These are phyloP conservation scores for Popillia japonica DNA, from an alignment of 1,140 invertebrate genomes.

Conservation along the genomic window DNA sequence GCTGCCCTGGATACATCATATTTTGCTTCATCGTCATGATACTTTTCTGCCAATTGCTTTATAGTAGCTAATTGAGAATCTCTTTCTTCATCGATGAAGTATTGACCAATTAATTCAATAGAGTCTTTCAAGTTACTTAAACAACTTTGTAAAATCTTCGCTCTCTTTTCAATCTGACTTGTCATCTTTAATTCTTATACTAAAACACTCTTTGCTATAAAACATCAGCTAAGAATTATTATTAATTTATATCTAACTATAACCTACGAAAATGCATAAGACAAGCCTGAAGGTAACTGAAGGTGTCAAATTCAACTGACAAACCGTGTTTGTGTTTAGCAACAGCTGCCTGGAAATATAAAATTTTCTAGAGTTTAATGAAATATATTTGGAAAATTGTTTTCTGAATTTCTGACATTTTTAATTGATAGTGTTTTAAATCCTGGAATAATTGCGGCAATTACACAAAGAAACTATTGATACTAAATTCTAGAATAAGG, in stretches of 20 bases:
- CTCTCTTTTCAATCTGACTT: not conserved
- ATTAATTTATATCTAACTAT: not conserved
- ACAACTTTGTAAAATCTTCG: constrained; percentile 44
- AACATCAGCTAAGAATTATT: not conserved
- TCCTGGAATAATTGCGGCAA: too few relatives aligned
- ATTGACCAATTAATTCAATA: constrained; percentile 48
- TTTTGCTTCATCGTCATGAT: constrained; percentile 45
- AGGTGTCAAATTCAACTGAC: too few relatives aligned
- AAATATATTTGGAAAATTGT: too few relatives aligned
- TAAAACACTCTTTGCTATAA: not conserved
- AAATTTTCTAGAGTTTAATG: not conserved
- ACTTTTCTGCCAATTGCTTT: constrained; percentile 46
- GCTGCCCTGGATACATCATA: constrained; percentile 43
- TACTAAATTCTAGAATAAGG: too few relatives aligned
- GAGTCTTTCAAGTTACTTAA: constrained; percentile 49
- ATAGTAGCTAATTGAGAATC: constrained; percentile 42
- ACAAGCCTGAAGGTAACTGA: not conserved
- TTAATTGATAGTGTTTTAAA: too few relatives aligned
- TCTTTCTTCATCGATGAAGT: constrained; percentile 44
- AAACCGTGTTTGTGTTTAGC: too few relatives aligned
- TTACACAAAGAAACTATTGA: too few relatives aligned
- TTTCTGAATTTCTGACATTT: too few relatives aligned
- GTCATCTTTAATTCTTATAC: not conserved
- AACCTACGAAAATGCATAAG: not conserved
- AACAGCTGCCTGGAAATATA: too few relatives aligned